These are phyloP conservation scores for Colostygia pectinataria DNA, from an alignment of 2,888 invertebrate genomes.

Conservation along the genomic window DNA sequence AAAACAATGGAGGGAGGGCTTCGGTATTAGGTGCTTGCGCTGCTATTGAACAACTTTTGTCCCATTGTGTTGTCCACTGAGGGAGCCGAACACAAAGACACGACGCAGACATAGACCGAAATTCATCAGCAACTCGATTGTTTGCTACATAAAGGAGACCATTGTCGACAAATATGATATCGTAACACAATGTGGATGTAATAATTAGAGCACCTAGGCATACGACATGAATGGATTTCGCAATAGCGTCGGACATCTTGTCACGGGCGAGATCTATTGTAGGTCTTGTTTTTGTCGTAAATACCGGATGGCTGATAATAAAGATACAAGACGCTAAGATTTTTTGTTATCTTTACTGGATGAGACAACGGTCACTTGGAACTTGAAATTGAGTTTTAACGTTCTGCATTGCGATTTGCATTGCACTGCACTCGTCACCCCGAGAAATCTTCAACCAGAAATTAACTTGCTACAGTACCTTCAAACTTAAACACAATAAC, in stretches of 20 bases:
- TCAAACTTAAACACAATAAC: no score
- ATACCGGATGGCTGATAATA: neutral
- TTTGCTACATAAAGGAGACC: constrained; percentile 80
- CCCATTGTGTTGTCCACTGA: constrained; percentile 81
- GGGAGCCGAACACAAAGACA: constrained; percentile 78
- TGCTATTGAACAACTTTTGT: constrained; percentile 82
- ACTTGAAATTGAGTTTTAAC: no score
- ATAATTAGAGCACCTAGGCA: constrained; percentile 71
- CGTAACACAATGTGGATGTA: constrained; percentile 77
- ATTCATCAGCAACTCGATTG: constrained; percentile 83
- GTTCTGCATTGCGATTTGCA: no score
- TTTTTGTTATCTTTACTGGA: no score
- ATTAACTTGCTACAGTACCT: no score
- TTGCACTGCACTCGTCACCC: no score
- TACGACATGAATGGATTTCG: constrained; percentile 35
- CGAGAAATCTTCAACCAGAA: no score
- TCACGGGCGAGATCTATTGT: constrained; percentile 8
- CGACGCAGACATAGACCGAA: constrained; percentile 80
- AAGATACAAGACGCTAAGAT: neutral
- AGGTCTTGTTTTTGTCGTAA: constrained; percentile 1
- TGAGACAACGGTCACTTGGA: no score
- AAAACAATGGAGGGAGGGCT: constrained; percentile 80
- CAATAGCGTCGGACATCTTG: constrained; percentile 15
- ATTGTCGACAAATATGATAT: constrained; percentile 82
- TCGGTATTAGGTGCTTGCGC: constrained; percentile 81